These are phyloP conservation scores for Corvus moneduloides DNA, from an alignment of 2,113 vertebrate genomes.

Conservation along the genomic window DNA sequence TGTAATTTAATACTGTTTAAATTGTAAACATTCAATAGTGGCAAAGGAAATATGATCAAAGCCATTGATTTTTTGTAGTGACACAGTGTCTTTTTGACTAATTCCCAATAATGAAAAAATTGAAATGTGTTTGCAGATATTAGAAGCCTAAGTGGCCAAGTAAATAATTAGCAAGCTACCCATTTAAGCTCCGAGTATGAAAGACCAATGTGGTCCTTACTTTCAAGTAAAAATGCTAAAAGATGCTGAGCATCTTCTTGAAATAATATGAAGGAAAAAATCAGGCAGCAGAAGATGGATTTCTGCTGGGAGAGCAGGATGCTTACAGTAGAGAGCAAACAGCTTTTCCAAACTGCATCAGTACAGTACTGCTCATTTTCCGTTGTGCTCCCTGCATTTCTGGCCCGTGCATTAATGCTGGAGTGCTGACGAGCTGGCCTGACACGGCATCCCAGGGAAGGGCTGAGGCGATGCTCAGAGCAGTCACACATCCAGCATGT, in stretches of 20 bases:
- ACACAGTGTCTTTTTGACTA: constrained; percentile 26
- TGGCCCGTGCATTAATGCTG: neutral
- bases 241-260: neutral
- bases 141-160: constrained; percentile 4
- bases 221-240: neutral
- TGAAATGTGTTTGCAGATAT: constrained; percentile 11
- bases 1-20: constrained; percentile 50
- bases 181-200: neutral
- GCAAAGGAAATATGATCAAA: constrained; percentile 55
- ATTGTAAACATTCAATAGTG: constrained; percentile 20
- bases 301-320: neutral
- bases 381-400: accelerated
- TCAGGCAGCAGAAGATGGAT: neutral
- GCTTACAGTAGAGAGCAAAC: neutral
- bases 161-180: constrained; percentile 20
- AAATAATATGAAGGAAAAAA: neutral
- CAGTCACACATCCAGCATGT: accelerated
- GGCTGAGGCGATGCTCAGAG: neutral
- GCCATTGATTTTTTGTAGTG: constrained; percentile 17
- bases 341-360: neutral
- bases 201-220: neutral
- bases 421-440: accelerated
- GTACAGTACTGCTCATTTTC: accelerated
- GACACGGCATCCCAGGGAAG: accelerated
- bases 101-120: constrained; percentile 32